Conservation (phyloP, 2,113 vertebrate species). For the Aphelocoma coerulescens region DNA sequence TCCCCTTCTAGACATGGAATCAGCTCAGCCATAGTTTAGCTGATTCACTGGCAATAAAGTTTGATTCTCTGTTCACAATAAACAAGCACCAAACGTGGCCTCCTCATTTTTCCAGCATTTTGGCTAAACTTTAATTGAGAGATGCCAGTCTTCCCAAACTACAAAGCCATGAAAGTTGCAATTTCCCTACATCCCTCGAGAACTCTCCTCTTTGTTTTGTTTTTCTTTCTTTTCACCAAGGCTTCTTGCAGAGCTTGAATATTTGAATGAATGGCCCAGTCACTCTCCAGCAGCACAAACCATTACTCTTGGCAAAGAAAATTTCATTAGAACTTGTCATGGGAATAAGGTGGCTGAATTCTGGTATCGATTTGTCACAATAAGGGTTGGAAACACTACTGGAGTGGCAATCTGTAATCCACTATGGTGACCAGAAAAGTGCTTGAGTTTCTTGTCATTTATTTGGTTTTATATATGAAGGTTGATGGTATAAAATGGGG, state of each 20-base stretch:
- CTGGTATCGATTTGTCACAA: conserved; percentile 38
- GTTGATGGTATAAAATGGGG: not conserved
- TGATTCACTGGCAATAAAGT: not conserved
- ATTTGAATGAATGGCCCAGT: conserved; percentile 45
- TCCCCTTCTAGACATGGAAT: not conserved
- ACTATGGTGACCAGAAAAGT: not conserved
- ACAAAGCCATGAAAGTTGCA: fast-evolving
- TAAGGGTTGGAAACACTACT: not conserved
- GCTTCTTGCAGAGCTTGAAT: not conserved
- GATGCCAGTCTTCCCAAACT: not conserved
- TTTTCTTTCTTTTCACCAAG: not conserved
- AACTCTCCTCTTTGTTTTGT: not conserved
- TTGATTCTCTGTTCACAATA: not conserved
- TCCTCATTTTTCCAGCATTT: not conserved
- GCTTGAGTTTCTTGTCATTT: not conserved
- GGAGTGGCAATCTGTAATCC: not conserved
- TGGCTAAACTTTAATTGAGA: not conserved
- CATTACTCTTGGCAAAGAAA: conserved; percentile 52
- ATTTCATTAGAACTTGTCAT: conserved; percentile 55
- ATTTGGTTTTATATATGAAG: not conserved
- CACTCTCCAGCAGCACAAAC: not conserved
- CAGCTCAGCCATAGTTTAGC: not conserved
- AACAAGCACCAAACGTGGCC: not conserved
- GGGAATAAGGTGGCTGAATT: conserved; percentile 34
- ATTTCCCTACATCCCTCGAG: not conserved